Percentiles rank a stretch among this genome's conserved stretches.
These are phyloP conservation scores for Myopa tessellatipennis DNA, from an alignment of 2,888 invertebrate genomes.

Conservation along the genomic window DNA sequence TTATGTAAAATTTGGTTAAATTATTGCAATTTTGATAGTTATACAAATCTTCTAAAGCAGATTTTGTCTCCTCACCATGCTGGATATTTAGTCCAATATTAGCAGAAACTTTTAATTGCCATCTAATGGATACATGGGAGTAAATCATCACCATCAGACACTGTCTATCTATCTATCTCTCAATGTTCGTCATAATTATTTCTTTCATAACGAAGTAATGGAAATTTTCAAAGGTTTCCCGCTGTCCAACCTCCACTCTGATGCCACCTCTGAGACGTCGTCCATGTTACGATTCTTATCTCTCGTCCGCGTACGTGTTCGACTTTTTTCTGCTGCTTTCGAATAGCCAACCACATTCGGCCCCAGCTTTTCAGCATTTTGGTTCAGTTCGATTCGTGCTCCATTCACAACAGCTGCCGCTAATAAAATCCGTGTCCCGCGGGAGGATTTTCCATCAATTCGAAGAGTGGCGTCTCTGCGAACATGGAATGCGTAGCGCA, in stretches of 20 bases:
- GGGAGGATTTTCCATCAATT: constrained; percentile 53
- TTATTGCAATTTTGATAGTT: too few species aligned
- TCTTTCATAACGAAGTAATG: not conserved
- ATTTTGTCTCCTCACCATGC: too few species aligned
- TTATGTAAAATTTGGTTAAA: too few species aligned
- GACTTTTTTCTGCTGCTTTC: not conserved
- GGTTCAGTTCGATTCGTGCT: not conserved
- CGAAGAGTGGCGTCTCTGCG: constrained; percentile 40
- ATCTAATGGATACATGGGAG: too few species aligned
- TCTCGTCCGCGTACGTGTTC: not conserved
- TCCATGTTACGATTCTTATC: not conserved
- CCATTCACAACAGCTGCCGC: constrained; percentile 23
- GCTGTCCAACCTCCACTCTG: not conserved
- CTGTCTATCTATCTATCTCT: not conserved
- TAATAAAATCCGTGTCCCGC: constrained; percentile 44
- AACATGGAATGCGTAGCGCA: constrained; percentile 29
- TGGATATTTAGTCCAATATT: too few species aligned
- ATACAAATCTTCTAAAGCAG: too few species aligned
- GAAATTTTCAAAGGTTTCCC: constrained; percentile 2
- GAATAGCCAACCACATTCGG: not conserved
- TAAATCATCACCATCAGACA: too few species aligned
- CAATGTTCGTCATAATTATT: not conserved
- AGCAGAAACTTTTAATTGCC: too few species aligned
- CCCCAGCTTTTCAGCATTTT: not conserved
- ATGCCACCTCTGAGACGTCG: constrained; percentile 1